Percentiles rank a stretch among this genome's conserved stretches.
These are phyloP conservation scores for Graphium colonna DNA, from an alignment of 2,888 invertebrate species.

Conservation along the genomic window DNA sequence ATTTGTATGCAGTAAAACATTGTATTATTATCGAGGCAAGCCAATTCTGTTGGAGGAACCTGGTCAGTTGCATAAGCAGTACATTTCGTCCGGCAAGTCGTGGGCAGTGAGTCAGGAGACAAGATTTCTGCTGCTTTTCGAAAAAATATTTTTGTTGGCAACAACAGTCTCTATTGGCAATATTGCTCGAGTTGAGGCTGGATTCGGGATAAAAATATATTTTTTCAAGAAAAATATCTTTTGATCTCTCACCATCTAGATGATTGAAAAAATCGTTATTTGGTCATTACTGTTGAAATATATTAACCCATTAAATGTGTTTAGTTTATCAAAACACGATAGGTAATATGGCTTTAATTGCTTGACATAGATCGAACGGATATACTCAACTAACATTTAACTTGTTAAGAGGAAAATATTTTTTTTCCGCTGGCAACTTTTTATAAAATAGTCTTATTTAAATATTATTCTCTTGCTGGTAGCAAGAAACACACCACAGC, in stretches of 20 bases:
- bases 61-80: slow-evolving; percentile 56
- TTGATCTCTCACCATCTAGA: not conserved
- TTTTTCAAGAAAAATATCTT: slow-evolving; percentile 16
- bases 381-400: no score
- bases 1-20: not conserved
- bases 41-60: slow-evolving; percentile 4
- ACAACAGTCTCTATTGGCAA: slow-evolving; percentile 54
- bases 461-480: no score
- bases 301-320: not conserved
- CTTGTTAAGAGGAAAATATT: no score
- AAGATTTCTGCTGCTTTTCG: slow-evolving; percentile 41
- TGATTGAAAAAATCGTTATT: not conserved
- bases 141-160: slow-evolving; percentile 58
- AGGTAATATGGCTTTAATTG: not conserved
- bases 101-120: slow-evolving; percentile 45
- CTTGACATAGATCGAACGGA: not conserved
- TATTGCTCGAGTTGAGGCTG: slow-evolving; percentile 37
- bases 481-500: no score
- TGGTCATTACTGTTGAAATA: not conserved
- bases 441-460: no score
- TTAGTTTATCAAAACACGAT: not conserved
- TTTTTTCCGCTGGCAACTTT: no score
- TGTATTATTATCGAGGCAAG: not conserved
- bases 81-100: slow-evolving; percentile 45
- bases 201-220: slow-evolving; percentile 32